A percentile compares a stretch with the other conserved stretches of the same genome.
These are phyloP conservation scores for Galago senegalensis DNA, from an alignment of 2,797 vertebrate species.

Conservation along the genomic window DNA sequence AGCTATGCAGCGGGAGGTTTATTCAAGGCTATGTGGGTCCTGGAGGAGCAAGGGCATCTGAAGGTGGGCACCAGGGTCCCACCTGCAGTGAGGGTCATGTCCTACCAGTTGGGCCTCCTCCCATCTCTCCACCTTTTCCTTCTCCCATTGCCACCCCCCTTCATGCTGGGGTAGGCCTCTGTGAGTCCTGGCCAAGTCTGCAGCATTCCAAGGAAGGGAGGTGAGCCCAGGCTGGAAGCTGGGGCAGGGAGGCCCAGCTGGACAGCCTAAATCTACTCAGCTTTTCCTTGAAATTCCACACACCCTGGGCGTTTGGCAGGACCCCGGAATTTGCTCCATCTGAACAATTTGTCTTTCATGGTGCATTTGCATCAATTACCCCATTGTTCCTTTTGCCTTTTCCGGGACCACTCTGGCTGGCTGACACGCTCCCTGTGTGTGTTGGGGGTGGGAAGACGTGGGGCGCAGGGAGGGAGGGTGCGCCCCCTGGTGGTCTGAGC, in stretches of 20 bases:
- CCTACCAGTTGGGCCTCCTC: neutral
- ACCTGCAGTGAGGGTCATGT: neutral
- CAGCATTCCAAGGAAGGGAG: neutral
- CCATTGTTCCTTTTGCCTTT: slow-evolving; percentile 69
- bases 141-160: neutral
- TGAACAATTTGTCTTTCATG: slow-evolving; percentile 84
- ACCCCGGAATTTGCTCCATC: slow-evolving; percentile 56
- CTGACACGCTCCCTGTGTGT: neutral
- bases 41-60: neutral
- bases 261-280: slow-evolving; percentile 27
- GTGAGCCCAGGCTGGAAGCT: neutral
- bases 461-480: neutral
- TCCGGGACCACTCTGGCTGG: slow-evolving; percentile 33
- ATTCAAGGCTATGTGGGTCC: neutral
- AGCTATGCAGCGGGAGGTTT: neutral
- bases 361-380: slow-evolving; percentile 71
- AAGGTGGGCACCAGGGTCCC: neutral
- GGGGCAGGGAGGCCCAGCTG: neutral
- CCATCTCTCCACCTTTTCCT: neutral
- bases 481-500: slow-evolving; percentile 53
- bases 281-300: slow-evolving; percentile 83
- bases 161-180: neutral
- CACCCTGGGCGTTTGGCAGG: slow-evolving; percentile 76
- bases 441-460: neutral
- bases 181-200: neutral